Evolutionary conservation across 2,888 invertebrate genomes (phyloP), one percentile per base, ranked within the genome.

Genomic region (Agelastica alni): DNA sequence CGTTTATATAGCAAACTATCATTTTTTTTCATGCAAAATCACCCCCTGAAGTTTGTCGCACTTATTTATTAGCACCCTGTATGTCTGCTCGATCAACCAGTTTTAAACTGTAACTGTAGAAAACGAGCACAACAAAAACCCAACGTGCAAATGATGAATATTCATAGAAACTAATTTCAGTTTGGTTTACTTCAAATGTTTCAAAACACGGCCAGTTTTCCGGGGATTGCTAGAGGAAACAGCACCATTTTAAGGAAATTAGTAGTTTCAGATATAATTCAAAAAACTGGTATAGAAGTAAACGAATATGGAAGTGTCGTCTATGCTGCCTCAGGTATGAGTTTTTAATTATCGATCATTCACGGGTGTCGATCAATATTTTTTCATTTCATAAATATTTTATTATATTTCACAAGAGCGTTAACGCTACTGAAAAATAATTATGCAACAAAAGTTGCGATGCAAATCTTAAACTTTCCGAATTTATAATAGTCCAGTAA

Each of bases 261-360:
- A 18, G 80, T 80, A 41, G 84, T 91, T 0, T 85, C 87, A 7
- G 84, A 86, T 66, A 80, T 91, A 13, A 70, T 89, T 43, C 91
- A 92, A 74, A 85, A 88, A 67, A 81, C 87, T 36, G 91, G 89
- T 12, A 86, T 91, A 26, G 87, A 87, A 68, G 83, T 91, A 36
- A 87, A 88, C 63, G 91, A 92, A 71, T 77, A 85, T 34, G 91
- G 91, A 56, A 90, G 86, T 34, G 78, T 82, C 1, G 88, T 85
- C 0, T 88, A 81, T 70, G 83, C 86, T 0, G 85, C 86, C 5
- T 87, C 90, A 68, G 84, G 88, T 87, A 73, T 59, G 68, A 69
- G 41, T 26, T 31, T 47, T 45, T 32, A 18, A n/a, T 18, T 31
- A 18, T 30, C n/a, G 16, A 28, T 10, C 17, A 31, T 36, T n/a